Evolutionary conservation across 2,113 vertebrate genomes (phyloP).

Genomic region (Scomber japonicus): DNA sequence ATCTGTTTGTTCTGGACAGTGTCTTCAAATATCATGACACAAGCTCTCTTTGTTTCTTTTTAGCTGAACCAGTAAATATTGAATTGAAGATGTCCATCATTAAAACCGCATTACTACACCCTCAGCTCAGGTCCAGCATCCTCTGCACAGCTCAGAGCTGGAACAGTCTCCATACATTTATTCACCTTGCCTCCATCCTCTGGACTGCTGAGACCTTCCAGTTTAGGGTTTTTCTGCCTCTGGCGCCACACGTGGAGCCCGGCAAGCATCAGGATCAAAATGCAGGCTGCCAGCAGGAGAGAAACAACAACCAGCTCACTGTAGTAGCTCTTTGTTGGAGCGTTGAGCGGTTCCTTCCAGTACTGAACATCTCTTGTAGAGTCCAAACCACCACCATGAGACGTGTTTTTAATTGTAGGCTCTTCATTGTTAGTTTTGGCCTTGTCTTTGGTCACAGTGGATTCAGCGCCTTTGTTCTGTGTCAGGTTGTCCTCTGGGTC

Average conservation of each 20-base stretch:
- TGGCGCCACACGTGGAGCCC: slow-evolving; percentile 22
- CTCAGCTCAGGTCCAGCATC: background rate
- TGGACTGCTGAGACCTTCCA: background rate
- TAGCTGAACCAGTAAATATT: background rate
- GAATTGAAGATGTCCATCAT: background rate
- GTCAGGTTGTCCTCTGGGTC: fast-evolving
- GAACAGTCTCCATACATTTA: slow-evolving; percentile 5
- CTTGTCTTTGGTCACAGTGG: background rate
- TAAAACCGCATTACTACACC: background rate
- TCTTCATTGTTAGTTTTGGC: fast-evolving
- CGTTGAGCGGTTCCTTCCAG: fast-evolving
- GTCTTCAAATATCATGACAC: no score
- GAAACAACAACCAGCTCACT: slow-evolving; percentile 63
- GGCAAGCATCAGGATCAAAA: slow-evolving; percentile 15
- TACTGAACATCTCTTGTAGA: fast-evolving
- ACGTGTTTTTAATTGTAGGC: fast-evolving
- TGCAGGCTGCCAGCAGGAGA: slow-evolving; percentile 52
- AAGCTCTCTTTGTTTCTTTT: no score
- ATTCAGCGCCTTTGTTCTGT: fast-evolving
- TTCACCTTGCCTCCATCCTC: background rate
- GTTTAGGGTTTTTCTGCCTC: fast-evolving
- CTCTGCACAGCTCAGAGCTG: slow-evolving; percentile 29
- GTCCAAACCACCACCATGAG: fast-evolving
- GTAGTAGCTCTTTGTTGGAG: slow-evolving; percentile 47
- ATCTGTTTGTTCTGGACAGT: no score